Evolutionary conservation across 2,113 vertebrate genomes (phyloP).

Genomic region (Pedionomus torquatus): DNA sequence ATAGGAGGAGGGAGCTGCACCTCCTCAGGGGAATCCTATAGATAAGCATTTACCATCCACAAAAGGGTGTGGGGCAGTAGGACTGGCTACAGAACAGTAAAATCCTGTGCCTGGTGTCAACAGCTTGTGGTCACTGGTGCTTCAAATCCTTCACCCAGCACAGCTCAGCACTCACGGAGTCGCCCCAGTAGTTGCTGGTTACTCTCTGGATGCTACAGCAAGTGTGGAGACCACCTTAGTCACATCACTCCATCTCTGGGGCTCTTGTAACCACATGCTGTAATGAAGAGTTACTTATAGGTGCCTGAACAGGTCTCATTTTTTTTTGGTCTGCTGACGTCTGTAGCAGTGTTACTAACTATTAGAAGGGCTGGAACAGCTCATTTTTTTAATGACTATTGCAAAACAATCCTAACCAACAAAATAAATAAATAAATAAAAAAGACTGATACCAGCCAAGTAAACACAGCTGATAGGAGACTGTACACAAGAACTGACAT

Average conservation of each 20-base stretch:
- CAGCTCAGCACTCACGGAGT: neutral
- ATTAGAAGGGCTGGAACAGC: neutral
- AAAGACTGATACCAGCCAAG: neutral
- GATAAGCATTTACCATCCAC: neutral
- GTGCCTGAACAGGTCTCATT: neutral
- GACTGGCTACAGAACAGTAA: neutral
- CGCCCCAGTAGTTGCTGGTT: neutral
- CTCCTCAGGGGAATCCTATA: neutral
- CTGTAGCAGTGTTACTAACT: neutral
- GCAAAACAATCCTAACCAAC: neutral
- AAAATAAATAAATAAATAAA: neutral
- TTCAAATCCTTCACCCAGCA: neutral
- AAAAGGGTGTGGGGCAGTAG: neutral
- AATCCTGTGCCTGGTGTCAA: rapidly evolving
- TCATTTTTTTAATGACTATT: neutral
- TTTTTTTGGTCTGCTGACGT: neutral
- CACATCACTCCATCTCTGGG: neutral
- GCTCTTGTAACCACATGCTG: neutral
- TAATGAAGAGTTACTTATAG: neutral
- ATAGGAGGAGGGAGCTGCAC: neutral
- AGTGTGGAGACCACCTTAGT: neutral
- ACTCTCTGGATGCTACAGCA: neutral
- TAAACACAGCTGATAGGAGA: neutral
- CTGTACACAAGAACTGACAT: neutral
- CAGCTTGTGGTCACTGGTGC: neutral